Evolutionary conservation across 1,140 invertebrate species (phyloP), one percentile per base, ranked within the genome.

Genomic region (Solenopsis invicta): DNA sequence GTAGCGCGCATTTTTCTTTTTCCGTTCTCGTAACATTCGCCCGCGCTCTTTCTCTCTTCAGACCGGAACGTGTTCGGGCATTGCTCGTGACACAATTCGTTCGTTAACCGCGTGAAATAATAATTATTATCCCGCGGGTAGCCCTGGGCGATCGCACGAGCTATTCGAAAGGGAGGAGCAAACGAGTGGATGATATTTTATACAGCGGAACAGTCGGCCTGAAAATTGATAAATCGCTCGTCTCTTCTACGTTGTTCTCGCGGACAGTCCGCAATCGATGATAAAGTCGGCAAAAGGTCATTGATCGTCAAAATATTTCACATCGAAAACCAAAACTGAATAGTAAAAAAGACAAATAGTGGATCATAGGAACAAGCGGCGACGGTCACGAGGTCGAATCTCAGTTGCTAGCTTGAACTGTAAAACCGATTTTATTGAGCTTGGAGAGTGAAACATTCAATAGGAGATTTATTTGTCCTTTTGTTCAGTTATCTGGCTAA

Each of bases 71-170:
- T 64, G 82, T 84, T 76, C 54, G 72, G 56, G 18, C 88, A 81
- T 74, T 92, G 89, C 76, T 86, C 86, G 56, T 93, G 92, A 91
- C 92, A 92, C 91, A 92, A 92, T 93, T 92, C 91, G 89, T 93
- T 93, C 92, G 91, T 93, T 93, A 93, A 93, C 89, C 90, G 85
- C 91, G 92, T 89, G 90, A 93, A 93, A 91, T 93, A 92, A 92
- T 92, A 91, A 92, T 92, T 91, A 88, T 91, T 91, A 87, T 90
- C 88, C 69, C 75, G 67, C 50, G 54, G 69, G 50, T 80, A 80
- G 89, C 78, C 67, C 80, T 50, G 78, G 85, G 90, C 89, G 80
- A 89, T 88, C 84, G 69, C 67, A 34, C 85, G 54, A 74, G 59
- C 84, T 54, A 69, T 71, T 61, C 85, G 69, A 69, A 67, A 34